Conservation (phyloP, 2,888 invertebrate species). For the Chromoteleia sp. region DNA sequence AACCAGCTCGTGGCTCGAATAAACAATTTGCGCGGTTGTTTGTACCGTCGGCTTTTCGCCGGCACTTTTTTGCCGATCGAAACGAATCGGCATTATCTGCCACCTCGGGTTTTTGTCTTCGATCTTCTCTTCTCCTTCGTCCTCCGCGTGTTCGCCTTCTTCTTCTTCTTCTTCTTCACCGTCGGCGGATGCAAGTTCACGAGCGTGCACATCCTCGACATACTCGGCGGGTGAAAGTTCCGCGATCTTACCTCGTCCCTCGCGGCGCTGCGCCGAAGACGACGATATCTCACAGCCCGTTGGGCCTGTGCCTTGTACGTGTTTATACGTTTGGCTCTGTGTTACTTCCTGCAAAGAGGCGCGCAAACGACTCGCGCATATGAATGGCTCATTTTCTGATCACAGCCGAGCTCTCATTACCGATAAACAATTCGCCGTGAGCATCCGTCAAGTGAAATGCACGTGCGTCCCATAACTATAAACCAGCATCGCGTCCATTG, state of each 20-base stretch:
- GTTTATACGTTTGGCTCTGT: slow-evolving; percentile 49
- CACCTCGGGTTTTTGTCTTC: slow-evolving; percentile 36
- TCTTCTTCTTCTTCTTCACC: too few relatives aligned
- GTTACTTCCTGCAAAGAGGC: slow-evolving; percentile 45
- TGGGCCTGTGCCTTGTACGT: slow-evolving; percentile 21
- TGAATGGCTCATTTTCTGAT: slow-evolving; percentile 55
- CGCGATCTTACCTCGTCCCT: slow-evolving; percentile 51
- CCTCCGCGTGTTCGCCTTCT: too few relatives aligned
- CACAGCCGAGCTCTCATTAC: slow-evolving; percentile 43
- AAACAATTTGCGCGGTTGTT: slow-evolving; percentile 55
- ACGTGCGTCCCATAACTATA: slow-evolving; percentile 26
- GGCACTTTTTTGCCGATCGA: slow-evolving; percentile 38
- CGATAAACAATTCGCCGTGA: slow-evolving; percentile 31
- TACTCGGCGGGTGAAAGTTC: slow-evolving; percentile 74
- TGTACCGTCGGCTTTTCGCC: slow-evolving; percentile 1
- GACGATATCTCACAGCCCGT: slow-evolving; percentile 18
- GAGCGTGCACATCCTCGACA: slow-evolving; percentile 80
- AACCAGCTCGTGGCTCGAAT: slow-evolving; percentile 27
- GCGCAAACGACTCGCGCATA: slow-evolving; percentile 28
- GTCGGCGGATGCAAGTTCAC: slow-evolving; percentile 78
- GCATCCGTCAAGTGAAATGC: slow-evolving; percentile 15
- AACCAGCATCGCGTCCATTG: slow-evolving; percentile 30
- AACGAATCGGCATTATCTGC: slow-evolving; percentile 31
- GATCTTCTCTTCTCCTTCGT: slow-evolving; percentile 13
- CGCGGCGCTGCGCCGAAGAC: too few relatives aligned